Base-by-base conservation (phyloP, 2,113 vertebrate genomes). In the Pseudorectes ferrugineus region DNA sequence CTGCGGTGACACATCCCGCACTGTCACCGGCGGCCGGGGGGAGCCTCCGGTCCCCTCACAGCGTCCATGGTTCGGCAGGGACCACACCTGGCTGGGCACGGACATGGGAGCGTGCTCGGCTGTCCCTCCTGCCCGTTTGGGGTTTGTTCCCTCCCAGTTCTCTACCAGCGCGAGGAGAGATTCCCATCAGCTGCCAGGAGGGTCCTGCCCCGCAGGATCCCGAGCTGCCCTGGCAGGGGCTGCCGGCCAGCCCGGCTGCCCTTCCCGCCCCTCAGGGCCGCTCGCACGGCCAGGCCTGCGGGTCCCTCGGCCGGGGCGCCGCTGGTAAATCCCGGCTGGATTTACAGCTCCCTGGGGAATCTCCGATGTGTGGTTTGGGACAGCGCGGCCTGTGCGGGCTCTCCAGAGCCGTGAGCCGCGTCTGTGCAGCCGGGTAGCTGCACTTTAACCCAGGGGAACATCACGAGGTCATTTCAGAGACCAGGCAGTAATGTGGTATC, bases 381-480 rank as follows among this genome's bases (percentile, higher is more conserved):
- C 4, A 12, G 18, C 0, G 0, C 1, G 2, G 14, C 40, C 2
- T 26, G 19, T 6, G 59, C 8, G 36, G 0, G 5, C 36, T 67
- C 22, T 43, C 5, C 58, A 14, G 14, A 25, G 35, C 3, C 0
- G 8, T 9, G 31, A 42, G 23, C 26, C 33, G 4, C 5, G 28
- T 6, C 25, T 28, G 3, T 17, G 1, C 1, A 29, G 36, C 36
- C 38, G 12, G 38, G 4, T 8, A 11, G 12, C 35, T 54, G 19
- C 1, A 1, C 21, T 6, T 2, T 31, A 55, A 38, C n/a, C 42
- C 22, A 9, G 85, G 9, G 1, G 13, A n/a, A 18, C n/a, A 25
- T 8, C 12, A 1, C 1, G 2, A 33, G 28, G n/a, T 25, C 24
- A 5, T 36, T 46, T 38, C 21, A 23, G 46, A 40, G 9, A 51